Evolutionary conservation across 2,113 vertebrate species (phyloP).

Genomic region (Plotosus lineatus): DNA sequence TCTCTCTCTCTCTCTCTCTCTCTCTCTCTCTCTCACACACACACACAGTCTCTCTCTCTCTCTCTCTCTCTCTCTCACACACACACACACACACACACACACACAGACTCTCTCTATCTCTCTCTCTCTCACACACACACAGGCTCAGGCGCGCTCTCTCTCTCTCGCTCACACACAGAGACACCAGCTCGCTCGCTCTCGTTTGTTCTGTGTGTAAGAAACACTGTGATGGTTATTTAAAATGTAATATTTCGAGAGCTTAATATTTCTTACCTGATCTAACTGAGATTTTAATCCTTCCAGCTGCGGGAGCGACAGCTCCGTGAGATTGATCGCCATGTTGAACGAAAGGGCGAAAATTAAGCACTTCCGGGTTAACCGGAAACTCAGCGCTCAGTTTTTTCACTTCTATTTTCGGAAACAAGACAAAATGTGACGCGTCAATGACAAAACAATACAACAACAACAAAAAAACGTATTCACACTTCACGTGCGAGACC

Average conservation of each 20-base stretch:
- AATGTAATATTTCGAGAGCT: neutral
- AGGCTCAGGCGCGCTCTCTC: too few relatives aligned
- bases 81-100: too few relatives aligned
- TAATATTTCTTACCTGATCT: slow-evolving; percentile 75
- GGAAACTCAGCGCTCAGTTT: neutral
- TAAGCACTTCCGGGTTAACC: slow-evolving; percentile 59
- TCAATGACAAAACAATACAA: neutral
- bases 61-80: too few relatives aligned
- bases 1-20: too few relatives aligned
- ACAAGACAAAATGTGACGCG: rapidly evolving
- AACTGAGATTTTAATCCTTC: slow-evolving; percentile 87
- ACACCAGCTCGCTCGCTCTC: neutral
- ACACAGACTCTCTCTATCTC: too few relatives aligned
- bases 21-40: too few relatives aligned
- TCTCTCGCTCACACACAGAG: neutral
- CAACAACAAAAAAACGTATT: neutral
- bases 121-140: too few relatives aligned
- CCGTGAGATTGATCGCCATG: slow-evolving; percentile 89
- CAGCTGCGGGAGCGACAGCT: slow-evolving; percentile 83
- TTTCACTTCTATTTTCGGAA: neutral
- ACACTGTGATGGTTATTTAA: neutral
- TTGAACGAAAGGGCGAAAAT: slow-evolving; percentile 57
- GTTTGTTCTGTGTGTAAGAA: neutral
- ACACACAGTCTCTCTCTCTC: too few relatives aligned
- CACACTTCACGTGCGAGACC: too few relatives aligned